phyloP scores from a whole-genome alignment of 2,113 vertebrate species.

The Tichodroma muraria region DNA sequence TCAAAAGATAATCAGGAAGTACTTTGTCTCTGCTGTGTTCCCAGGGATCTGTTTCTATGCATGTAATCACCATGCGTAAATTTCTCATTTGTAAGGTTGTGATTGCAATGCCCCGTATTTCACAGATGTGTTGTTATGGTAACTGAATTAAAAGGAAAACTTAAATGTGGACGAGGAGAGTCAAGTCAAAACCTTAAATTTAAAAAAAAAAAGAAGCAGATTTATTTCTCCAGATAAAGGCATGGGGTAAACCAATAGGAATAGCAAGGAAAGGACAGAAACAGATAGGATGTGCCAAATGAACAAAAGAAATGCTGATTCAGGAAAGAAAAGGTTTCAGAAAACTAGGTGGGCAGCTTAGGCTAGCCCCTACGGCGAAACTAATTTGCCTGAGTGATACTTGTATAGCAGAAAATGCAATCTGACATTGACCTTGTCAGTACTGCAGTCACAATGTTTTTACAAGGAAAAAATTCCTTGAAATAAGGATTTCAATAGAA shows the following conservation, averaged over 20 bases:
- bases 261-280: not conserved
- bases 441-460: not conserved
- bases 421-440: conserved; percentile 52
- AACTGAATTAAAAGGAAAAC: not conserved
- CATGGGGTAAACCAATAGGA: not conserved
- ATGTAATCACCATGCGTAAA: not conserved
- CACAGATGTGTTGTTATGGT: not conserved
- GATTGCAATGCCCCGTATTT: not conserved
- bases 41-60: not conserved
- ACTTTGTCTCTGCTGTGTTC: not conserved
- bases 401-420: conserved; percentile 54
- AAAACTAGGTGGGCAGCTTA: conserved; percentile 3
- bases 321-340: not conserved
- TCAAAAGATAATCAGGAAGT: not conserved
- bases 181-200: not conserved
- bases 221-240: not conserved
- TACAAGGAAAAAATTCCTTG: not conserved
- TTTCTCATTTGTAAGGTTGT: not conserved
- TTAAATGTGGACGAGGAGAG: not conserved
- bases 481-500: conserved; percentile 24
- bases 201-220: not conserved
- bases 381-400: conserved; percentile 56
- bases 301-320: conserved; percentile 32
- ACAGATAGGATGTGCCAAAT: not conserved
- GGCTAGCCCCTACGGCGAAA: not conserved